These are phyloP conservation scores for Nerophis ophidion DNA, from an alignment of 2,113 vertebrate species.

Conservation along the genomic window DNA sequence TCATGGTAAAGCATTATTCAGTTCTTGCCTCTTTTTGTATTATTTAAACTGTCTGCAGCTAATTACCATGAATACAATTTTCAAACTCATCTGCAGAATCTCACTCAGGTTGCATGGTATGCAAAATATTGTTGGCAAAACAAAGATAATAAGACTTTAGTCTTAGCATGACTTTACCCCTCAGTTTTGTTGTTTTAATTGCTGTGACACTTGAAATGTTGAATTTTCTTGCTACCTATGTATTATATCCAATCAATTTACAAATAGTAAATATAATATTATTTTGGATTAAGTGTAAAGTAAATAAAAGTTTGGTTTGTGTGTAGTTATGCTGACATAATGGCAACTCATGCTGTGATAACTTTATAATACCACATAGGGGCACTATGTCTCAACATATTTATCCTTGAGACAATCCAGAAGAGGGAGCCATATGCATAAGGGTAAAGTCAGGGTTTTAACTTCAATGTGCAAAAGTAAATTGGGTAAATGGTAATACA, in stretches of 20 bases:
- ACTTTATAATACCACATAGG: neutral
- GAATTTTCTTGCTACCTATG: neutral
- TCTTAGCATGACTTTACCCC: neutral
- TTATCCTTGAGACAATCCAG: too few relatives aligned
- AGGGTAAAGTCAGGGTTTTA: too few relatives aligned
- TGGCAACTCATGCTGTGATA: neutral
- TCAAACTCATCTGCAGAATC: too few relatives aligned
- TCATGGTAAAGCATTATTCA: constrained; percentile 39
- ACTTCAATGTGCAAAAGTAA: too few relatives aligned
- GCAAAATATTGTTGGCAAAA: neutral
- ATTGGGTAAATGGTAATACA: neutral
- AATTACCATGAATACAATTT: too few relatives aligned
- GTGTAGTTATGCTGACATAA: neutral
- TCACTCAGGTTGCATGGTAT: neutral
- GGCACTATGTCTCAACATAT: neutral
- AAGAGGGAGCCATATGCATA: too few relatives aligned
- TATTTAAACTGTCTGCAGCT: neutral
- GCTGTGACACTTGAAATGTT: neutral
- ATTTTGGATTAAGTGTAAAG: neutral
- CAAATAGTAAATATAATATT: neutral
- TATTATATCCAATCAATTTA: neutral
- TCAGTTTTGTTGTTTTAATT: neutral
- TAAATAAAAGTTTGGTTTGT: neutral
- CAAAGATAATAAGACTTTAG: neutral
- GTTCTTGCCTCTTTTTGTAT: neutral